A percentile compares a stretch with the other conserved stretches of the same genome.
These are phyloP conservation scores for Drosophila lacertosa DNA, from an alignment of 1,140 invertebrate genomes.

Conservation along the genomic window DNA sequence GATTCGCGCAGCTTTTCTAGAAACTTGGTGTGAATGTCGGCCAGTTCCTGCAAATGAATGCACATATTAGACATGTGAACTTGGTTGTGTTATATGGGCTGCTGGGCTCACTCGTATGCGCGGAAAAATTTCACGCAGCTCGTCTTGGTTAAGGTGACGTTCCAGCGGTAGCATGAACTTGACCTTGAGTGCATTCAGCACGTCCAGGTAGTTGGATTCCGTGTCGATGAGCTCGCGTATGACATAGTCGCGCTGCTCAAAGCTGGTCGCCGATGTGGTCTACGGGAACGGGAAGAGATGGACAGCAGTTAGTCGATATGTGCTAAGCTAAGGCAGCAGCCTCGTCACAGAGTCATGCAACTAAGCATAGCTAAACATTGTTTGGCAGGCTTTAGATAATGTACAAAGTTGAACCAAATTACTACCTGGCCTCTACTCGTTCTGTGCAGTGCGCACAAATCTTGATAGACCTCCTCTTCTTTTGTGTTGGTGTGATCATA, in stretches of 20 bases:
- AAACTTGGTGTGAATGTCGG: slow-evolving; percentile 93
- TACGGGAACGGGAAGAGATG: slow-evolving; percentile 35
- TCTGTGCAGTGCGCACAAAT: slow-evolving; percentile 84
- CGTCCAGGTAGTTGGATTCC: slow-evolving; percentile 98
- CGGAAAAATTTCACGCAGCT: slow-evolving; percentile 92
- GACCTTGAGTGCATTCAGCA: slow-evolving; percentile 93
- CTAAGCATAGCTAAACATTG: slow-evolving; percentile 37
- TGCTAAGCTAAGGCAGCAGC: slow-evolving; percentile 16
- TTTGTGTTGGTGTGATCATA: slow-evolving; percentile 83
- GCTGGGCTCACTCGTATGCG: slow-evolving; percentile 90
- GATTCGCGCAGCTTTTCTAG: slow-evolving; percentile 91
- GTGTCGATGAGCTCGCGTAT: slow-evolving; percentile 98
- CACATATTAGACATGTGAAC: not conserved
- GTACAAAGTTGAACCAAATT: slow-evolving; percentile 33
- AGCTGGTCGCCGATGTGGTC: slow-evolving; percentile 87
- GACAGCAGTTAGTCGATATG: slow-evolving; percentile 12
- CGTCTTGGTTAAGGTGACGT: slow-evolving; percentile 89
- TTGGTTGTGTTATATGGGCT: not conserved
- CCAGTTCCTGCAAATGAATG: slow-evolving; percentile 88
- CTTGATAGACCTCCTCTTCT: slow-evolving; percentile 84
- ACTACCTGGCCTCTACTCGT: slow-evolving; percentile 84
- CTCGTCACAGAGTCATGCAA: slow-evolving; percentile 34
- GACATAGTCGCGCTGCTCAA: slow-evolving; percentile 97
- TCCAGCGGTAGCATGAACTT: slow-evolving; percentile 93
- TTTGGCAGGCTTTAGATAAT: slow-evolving; percentile 45